Conservation (phyloP, 2,797 vertebrate genomes). For the Notamacropus eugenii region DNA sequence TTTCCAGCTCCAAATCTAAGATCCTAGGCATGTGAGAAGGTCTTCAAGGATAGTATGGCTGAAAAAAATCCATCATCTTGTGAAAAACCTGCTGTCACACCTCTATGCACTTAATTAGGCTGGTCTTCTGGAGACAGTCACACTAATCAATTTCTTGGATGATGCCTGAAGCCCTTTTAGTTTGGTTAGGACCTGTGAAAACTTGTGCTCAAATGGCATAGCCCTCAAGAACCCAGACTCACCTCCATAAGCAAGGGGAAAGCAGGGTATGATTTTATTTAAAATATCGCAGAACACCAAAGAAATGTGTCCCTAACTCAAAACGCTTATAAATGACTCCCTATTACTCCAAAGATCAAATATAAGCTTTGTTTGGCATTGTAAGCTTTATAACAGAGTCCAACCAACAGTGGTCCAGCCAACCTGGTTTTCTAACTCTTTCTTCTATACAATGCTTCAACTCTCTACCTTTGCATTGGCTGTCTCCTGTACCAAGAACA, state of each 20-base stretch:
- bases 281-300: constrained; percentile 9
- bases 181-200: not conserved
- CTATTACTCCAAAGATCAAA: not conserved
- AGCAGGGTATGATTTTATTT: constrained; percentile 30
- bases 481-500: not conserved
- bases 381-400: not conserved
- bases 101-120: not conserved
- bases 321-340: not conserved
- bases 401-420: not conserved
- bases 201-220: not conserved
- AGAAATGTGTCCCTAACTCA: not conserved
- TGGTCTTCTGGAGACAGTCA: not conserved
- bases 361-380: not conserved
- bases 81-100: not conserved
- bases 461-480: not conserved
- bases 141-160: not conserved
- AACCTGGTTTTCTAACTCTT: not conserved
- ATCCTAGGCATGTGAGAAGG: not conserved
- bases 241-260: not conserved
- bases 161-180: not conserved
- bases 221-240: not conserved
- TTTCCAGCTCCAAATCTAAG: not conserved
- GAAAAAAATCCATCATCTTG: not conserved
- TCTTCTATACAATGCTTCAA: not conserved
- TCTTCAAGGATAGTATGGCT: not conserved